Conservation (phyloP, 2,888 invertebrate genomes). For the Polymixis flavicincta region DNA sequence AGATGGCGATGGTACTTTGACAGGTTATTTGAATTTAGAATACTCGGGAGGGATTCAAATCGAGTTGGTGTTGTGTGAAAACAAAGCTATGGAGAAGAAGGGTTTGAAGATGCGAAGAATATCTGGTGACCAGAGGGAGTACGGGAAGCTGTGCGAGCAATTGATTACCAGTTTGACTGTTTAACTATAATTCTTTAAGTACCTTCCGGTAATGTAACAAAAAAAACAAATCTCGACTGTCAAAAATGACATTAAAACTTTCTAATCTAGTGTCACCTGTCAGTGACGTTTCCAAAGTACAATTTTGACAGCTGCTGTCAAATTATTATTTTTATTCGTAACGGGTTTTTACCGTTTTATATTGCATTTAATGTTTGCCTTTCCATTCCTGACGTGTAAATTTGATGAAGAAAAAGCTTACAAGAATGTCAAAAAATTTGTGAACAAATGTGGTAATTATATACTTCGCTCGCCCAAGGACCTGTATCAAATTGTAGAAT, state of each 20-base stretch:
- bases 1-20: conserved; percentile 79
- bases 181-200: conserved; percentile 72
- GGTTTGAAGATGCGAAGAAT: conserved; percentile 96
- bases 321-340: background rate
- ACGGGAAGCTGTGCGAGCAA: conserved; percentile 96
- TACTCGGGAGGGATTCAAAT: conserved; percentile 96
- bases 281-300: conserved; percentile 35
- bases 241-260: conserved; percentile 16
- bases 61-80: conserved; percentile 95
- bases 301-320: conserved; percentile 53
- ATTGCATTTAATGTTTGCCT: conserved; percentile 42
- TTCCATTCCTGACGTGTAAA: conserved; percentile 44
- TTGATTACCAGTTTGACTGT: conserved; percentile 96
- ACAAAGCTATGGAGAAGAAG: conserved; percentile 93
- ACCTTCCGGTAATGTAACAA: conserved; percentile 12
- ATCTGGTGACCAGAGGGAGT: conserved; percentile 96
- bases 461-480: conserved; percentile 23
- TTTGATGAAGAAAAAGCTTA: conserved; percentile 34
- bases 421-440: background rate
- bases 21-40: conserved; percentile 92
- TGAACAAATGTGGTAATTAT: conserved; percentile 1
- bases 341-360: conserved; percentile 13
- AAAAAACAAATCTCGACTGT: conserved; percentile 1
- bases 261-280: conserved; percentile 18
- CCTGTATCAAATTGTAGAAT: background rate